Conservation (phyloP, 1,140 invertebrate genomes). For the Dendrolimus kikuchii region DNA sequence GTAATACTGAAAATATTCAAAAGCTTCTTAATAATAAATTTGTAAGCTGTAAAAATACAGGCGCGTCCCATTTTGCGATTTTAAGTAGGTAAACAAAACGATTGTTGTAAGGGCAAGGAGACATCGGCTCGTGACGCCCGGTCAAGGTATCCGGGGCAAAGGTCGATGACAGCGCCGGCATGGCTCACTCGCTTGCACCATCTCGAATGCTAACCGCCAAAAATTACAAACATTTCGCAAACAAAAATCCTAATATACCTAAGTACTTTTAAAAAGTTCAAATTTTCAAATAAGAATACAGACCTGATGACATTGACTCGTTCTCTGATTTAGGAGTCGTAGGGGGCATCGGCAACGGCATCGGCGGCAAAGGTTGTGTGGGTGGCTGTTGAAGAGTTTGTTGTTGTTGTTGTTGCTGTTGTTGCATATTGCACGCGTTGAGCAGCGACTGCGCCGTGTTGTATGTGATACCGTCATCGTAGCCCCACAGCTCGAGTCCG, state of each 20-base stretch:
- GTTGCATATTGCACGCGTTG: constrained; percentile 49
- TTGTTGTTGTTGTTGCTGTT: constrained; percentile 35
- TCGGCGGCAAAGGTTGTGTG: constrained; percentile 36
- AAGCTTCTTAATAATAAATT: neutral
- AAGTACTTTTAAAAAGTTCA: constrained; percentile 8
- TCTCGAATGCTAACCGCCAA: constrained; percentile 38
- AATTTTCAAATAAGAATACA: constrained; percentile 19
- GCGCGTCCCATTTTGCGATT: constrained; percentile 3
- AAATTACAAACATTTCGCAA: constrained; percentile 15
- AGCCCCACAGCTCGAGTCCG: constrained; percentile 87
- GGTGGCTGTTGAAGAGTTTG: constrained; percentile 28
- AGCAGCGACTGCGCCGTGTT: constrained; percentile 48
- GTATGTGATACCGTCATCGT: constrained; percentile 66
- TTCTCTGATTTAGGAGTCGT: constrained; percentile 71
- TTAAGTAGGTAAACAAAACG: constrained; percentile 53
- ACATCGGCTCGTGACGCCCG: constrained; percentile 51
- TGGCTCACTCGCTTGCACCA: constrained; percentile 12
- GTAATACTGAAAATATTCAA: too few relatives aligned
- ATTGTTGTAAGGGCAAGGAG: constrained; percentile 46
- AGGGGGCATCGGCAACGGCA: constrained; percentile 65
- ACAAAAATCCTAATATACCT: too few relatives aligned
- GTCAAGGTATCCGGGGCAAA: constrained; percentile 70
- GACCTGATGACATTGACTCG: constrained; percentile 70
- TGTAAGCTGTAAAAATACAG: constrained; percentile 5
- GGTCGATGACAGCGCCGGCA: constrained; percentile 60